A percentile compares a stretch with the other conserved stretches of the same genome.
These are phyloP conservation scores for Dromococcyx pavoninus DNA, from an alignment of 2,797 vertebrate genomes.

Conservation along the genomic window DNA sequence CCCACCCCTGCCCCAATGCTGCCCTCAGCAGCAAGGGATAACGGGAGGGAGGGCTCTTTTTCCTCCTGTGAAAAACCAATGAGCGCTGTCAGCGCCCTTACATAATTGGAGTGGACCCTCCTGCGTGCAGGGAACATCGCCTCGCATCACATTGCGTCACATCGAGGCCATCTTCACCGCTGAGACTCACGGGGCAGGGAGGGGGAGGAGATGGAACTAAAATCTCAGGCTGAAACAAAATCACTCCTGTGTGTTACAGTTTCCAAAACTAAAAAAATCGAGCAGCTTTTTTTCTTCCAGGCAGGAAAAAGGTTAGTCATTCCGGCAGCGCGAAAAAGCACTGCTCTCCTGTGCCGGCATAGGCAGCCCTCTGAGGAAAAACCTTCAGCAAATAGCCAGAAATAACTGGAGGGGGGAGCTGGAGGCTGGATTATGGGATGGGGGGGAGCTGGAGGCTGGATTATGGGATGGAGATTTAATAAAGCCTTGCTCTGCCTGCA, in stretches of 20 bases:
- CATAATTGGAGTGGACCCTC: conserved; percentile 12
- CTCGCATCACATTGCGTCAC: not conserved
- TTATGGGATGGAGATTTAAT: conserved; percentile 15
- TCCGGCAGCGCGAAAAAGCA: not conserved
- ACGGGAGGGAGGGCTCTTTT: not conserved
- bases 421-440: conserved; percentile 3
- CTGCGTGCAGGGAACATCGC: not conserved
- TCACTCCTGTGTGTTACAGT: not conserved
- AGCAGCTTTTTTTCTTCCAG: not conserved
- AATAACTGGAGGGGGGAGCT: not conserved
- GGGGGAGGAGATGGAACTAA: not conserved
- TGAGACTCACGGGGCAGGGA: not conserved
- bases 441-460: not conserved
- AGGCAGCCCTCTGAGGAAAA: not conserved
- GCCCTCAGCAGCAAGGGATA: not conserved
- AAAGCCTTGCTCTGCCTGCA: not conserved
- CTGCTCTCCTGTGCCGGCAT: not conserved
- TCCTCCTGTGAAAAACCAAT: not conserved
- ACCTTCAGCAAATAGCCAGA: not conserved
- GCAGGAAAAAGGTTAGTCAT: not conserved
- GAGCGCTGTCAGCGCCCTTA: not conserved
- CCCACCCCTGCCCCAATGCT: not conserved
- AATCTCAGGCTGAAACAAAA: not conserved
- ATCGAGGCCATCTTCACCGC: not conserved
- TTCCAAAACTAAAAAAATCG: not conserved